Evolutionary conservation across 1,140 invertebrate genomes (phyloP).

Genomic region (Papilio aristodemus): DNA sequence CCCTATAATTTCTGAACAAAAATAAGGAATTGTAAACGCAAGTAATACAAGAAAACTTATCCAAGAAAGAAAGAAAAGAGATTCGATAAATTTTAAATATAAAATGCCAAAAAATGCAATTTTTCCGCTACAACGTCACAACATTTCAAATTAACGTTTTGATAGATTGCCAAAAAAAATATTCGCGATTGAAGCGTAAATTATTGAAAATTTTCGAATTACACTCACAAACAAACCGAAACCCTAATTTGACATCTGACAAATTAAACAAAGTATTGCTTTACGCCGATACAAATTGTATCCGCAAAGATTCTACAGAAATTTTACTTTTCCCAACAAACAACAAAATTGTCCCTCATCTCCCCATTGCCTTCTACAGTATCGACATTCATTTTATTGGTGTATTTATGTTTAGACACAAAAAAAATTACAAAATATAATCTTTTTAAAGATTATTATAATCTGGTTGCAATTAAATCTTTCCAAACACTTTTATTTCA

Average conservation of each 20-base stretch:
- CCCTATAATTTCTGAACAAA: not conserved
- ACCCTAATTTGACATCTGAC: constrained; percentile 58
- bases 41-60: no score
- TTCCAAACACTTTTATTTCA: no score
- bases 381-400: not conserved
- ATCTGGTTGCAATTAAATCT: no score
- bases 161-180: constrained; percentile 25
- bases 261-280: constrained; percentile 59
- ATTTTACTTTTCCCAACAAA: constrained; percentile 32
- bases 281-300: constrained; percentile 41
- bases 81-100: not conserved
- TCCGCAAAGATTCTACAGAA: constrained; percentile 41
- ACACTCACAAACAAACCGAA: constrained; percentile 47
- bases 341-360: constrained; percentile 16
- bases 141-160: constrained; percentile 16
- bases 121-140: not conserved
- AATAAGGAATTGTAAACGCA: not conserved
- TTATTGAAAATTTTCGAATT: constrained; percentile 23
- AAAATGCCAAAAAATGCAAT: not conserved
- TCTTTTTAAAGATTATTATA: no score
- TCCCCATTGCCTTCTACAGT: not conserved
- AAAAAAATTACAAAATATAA: constrained; percentile 7
- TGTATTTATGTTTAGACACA: not conserved
- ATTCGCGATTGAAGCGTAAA: constrained; percentile 6
- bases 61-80: not conserved